Conservation (phyloP, 2,113 vertebrate species). For the Balaenoptera acutorostrata region DNA sequence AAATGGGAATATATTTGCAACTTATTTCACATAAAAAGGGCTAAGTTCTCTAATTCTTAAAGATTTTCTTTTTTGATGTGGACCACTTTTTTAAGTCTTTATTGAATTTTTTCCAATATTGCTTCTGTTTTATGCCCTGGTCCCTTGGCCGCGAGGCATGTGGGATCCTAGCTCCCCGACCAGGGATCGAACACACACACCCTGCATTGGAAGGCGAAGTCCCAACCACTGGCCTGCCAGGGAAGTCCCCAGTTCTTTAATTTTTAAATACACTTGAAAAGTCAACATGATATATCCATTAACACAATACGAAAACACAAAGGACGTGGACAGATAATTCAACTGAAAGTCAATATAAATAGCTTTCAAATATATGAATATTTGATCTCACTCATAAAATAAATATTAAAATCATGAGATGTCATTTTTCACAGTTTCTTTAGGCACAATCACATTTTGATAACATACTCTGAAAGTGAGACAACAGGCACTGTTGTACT, state of each 20-base stretch:
- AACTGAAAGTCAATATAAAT: neutral
- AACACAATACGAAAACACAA: neutral
- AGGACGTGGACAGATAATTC: neutral
- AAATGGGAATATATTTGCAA: neutral
- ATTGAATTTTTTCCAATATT: too few relatives aligned
- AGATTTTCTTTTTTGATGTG: too few relatives aligned
- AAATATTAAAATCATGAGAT: neutral
- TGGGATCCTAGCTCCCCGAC: too few relatives aligned
- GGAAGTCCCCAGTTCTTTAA: neutral
- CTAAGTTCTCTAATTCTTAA: neutral
- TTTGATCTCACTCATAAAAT: neutral
- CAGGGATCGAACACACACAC: too few relatives aligned
- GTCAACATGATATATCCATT: neutral
- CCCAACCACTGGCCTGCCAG: too few relatives aligned
- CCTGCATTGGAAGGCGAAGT: too few relatives aligned
- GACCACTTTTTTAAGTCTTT: too few relatives aligned
- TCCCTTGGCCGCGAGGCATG: too few relatives aligned
- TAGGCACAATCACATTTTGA: neutral
- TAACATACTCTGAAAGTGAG: neutral
- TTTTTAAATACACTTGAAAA: neutral
- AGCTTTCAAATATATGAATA: neutral
- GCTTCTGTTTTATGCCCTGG: too few relatives aligned
- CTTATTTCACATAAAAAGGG: neutral
- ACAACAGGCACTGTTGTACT: neutral
- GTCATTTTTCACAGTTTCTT: neutral